Base-by-base conservation (phyloP, 2,113 vertebrate species). In the Dicaeum eximium region DNA sequence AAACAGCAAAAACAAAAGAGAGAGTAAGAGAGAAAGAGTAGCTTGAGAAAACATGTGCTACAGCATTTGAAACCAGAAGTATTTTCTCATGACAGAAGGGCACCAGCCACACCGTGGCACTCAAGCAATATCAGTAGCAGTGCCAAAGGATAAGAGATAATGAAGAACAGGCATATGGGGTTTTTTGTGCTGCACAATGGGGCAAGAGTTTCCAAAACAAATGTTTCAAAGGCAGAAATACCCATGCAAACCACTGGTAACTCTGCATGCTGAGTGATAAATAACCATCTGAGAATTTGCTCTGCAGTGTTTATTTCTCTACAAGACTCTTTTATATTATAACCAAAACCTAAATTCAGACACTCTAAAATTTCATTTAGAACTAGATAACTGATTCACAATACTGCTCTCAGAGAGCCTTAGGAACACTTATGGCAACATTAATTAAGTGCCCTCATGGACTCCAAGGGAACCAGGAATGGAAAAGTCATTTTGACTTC, bases 161-260 rank as follows among this genome's bases (percentile, higher is more conserved):
- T 56, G 66, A 87, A 54, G 62, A 95, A 88, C 58, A 88, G 64
- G 45, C 90, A 84, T 74, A 92, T 30, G 38, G 37, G 72, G 13
- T 51, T 27, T 60, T 69, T 56, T 71, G 56, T 62, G 31, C 56
- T 71, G 51, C 44, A 74, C 53, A 75, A 71, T 42, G 57, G 38
- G 47, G 73, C 44, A 84, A 64, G 60, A 93, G 25, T 94, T 94
- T 92, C 85, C 92, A 92, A 94, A 95, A 64, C 66, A 93, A 90
- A 88, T 61, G 71, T 88, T 96, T 93, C 1, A 0, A 94, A 93
- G 86, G 58, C 74, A 93, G 58, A 88, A 96, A 88, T 77, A 42
- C 40, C 88, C 85, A 73, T 42, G 58, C n/a, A 77, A 92, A 82
- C 33, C 45, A 50, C 42, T 61, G 84, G 70, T 61, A 92, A 87